Evolutionary conservation across 2,113 vertebrate species (phyloP), one percentile per base, ranked within the genome.

Genomic region (Montifringilla adamsi): DNA sequence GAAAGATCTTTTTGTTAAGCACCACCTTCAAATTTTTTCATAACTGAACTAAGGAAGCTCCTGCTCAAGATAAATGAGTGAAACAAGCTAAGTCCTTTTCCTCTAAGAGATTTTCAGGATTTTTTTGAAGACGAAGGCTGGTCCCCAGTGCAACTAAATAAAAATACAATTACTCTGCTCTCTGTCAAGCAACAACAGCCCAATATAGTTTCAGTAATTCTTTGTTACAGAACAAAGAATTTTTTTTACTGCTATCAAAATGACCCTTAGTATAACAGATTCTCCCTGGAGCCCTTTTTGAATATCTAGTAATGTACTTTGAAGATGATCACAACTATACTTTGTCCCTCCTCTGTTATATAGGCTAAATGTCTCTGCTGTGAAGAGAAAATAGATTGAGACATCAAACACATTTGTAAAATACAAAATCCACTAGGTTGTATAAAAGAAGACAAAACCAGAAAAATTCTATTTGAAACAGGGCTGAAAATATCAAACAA

Each of bases 321-420:
- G 79, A 94, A 93, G 47, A 44, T 78, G 64, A 87, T 92, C 87
- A 90, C 68, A 88, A 83, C 44, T 72, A 78, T n/a, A 41, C 20
- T 92, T 92, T 84, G 60, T 90, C 60, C n/a, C 47, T 92, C 31
- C 52, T 91, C 72, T 84, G 37, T 90, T 85, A 43, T 27, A 76
- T 2, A 79, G 64, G 83, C 19, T 84, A 93, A 93, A 84, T 4
- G 2, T 72, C 56, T 93, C 64, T 81, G 37, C 60, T 81, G 41
- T 92, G 82, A 92, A 84, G 17, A 94, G 18, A 93, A 96, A 90
- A 94, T 24, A 92, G 82, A 90, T 41, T 66, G 68, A 93, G 72
- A 88, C 47, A 93, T 88, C 72, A 86, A 95, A 93, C 28, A 68
- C 28, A n/a, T 64, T 52, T 53, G 39, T 55, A 76, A 88, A 89